Conservation (phyloP, 2,888 invertebrate genomes). For the Thalpophila matura region DNA sequence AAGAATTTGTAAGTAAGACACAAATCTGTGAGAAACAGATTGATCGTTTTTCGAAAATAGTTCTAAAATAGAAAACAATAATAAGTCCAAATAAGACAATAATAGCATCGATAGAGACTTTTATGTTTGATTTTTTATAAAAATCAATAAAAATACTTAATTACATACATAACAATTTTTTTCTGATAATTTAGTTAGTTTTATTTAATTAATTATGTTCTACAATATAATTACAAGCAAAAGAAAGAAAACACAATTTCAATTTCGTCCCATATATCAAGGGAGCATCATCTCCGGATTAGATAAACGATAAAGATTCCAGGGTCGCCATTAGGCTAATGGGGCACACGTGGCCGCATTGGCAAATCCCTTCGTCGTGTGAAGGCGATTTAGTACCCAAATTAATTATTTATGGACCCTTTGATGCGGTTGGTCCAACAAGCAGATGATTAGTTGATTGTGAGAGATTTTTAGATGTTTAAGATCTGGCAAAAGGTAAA, state of each 20-base stretch:
- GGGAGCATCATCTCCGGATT: conserved; percentile 53
- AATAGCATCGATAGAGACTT: too few relatives aligned
- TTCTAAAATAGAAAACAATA: too few relatives aligned
- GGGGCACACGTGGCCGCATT: conserved; percentile 85
- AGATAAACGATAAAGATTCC: conserved; percentile 79
- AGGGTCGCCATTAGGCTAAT: conserved; percentile 86
- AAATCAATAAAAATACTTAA: too few relatives aligned
- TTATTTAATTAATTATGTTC: too few relatives aligned
- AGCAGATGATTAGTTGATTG: conserved; percentile 85
- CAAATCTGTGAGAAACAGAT: too few relatives aligned
- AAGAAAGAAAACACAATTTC: not conserved
- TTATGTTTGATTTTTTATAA: too few relatives aligned
- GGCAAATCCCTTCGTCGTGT: conserved; percentile 86
- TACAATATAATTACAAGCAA: not conserved
- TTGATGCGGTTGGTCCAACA: conserved; percentile 80
- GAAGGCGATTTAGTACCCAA: conserved; percentile 88
- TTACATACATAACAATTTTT: too few relatives aligned
- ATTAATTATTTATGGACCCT: conserved; percentile 88
- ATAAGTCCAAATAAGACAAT: too few relatives aligned
- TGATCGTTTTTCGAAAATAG: too few relatives aligned
- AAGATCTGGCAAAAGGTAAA: conserved; percentile 26
- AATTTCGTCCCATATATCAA: conserved; percentile 31
- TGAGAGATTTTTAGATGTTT: conserved; percentile 74
- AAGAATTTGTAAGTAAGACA: not conserved
- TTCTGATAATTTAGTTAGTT: too few relatives aligned